Evolutionary conservation across 53 echinoderm and acorn worm species (phyloP).

Genomic region (Paracentrotus lividus): DNA sequence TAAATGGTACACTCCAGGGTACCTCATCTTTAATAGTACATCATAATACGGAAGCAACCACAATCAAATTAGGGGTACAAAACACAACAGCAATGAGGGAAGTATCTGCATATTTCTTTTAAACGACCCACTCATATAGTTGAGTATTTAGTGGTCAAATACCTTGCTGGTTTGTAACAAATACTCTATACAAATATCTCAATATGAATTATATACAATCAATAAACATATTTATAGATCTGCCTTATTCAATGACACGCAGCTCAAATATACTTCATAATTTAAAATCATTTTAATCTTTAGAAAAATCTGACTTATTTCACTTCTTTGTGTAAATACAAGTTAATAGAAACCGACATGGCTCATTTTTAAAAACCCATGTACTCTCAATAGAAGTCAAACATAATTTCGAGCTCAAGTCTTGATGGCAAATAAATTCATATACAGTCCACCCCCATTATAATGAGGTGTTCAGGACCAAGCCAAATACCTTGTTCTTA

Average conservation of each 20-base stretch:
- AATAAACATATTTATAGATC: constrained; percentile 1
- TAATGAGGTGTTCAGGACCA: no score
- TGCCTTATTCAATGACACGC: not conserved
- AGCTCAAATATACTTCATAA: not conserved
- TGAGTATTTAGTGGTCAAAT: not conserved
- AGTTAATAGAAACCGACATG: no score
- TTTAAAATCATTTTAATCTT: not conserved
- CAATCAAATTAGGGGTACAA: constrained; percentile 21
- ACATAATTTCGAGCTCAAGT: no score
- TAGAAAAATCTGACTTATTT: not conserved
- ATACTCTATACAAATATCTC: constrained; percentile 37
- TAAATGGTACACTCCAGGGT: constrained; percentile 42
- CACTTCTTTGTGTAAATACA: no score
- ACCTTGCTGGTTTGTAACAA: not conserved
- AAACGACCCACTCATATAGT: not conserved
- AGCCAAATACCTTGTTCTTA: no score
- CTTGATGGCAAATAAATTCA: no score
- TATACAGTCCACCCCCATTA: no score
- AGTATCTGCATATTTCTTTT: constrained; percentile 45
- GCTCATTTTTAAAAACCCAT: no score
- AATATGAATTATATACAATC: constrained; percentile 27
- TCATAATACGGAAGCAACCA: constrained; percentile 48
- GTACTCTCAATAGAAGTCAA: no score
- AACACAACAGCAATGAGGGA: constrained; percentile 6
- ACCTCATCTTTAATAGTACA: constrained; percentile 51